Evolutionary conservation across 2,888 invertebrate species (phyloP).

Genomic region (Seira ritae): DNA sequence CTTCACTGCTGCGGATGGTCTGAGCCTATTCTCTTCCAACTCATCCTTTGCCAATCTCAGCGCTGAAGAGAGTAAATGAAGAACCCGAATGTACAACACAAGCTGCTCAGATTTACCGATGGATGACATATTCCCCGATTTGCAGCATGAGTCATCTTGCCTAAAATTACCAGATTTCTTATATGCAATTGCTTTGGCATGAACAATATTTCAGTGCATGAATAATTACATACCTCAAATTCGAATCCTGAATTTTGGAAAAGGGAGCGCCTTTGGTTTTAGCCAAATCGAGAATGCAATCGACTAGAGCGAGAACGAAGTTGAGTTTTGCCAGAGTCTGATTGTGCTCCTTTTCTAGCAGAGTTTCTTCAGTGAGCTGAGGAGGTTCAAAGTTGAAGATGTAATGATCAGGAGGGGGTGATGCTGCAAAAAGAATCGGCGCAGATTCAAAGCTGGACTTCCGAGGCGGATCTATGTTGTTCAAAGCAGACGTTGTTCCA

Average conservation of each 20-base stretch:
- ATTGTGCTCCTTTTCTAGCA: constrained; percentile 90
- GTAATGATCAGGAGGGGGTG: constrained; percentile 72
- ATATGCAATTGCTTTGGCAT: not conserved
- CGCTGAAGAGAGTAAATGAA: constrained; percentile 97
- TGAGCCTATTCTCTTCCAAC: constrained; percentile 87
- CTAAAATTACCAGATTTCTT: constrained; percentile 54
- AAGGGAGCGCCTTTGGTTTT: constrained; percentile 87
- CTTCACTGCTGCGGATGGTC: constrained; percentile 94
- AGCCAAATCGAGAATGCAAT: constrained; percentile 94
- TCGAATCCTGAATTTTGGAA: constrained; percentile 72
- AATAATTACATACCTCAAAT: constrained; percentile 37
- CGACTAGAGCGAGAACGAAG: constrained; percentile 96
- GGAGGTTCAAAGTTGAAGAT: constrained; percentile 74
- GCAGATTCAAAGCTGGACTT: constrained; percentile 70
- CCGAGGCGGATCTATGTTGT: constrained; percentile 66
- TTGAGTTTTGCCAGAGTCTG: constrained; percentile 97
- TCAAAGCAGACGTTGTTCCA: constrained; percentile 62
- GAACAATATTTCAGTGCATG: not conserved
- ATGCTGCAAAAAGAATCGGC: constrained; percentile 70
- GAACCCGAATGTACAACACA: constrained; percentile 90
- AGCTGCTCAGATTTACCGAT: constrained; percentile 83
- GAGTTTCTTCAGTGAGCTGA: constrained; percentile 73
- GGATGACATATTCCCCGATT: constrained; percentile 64
- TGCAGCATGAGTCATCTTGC: constrained; percentile 66
- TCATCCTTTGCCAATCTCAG: constrained; percentile 92